Evolutionary conservation across 2,888 invertebrate species (phyloP), one percentile per base, ranked within the genome.

Genomic region (Tethea ocularis): DNA sequence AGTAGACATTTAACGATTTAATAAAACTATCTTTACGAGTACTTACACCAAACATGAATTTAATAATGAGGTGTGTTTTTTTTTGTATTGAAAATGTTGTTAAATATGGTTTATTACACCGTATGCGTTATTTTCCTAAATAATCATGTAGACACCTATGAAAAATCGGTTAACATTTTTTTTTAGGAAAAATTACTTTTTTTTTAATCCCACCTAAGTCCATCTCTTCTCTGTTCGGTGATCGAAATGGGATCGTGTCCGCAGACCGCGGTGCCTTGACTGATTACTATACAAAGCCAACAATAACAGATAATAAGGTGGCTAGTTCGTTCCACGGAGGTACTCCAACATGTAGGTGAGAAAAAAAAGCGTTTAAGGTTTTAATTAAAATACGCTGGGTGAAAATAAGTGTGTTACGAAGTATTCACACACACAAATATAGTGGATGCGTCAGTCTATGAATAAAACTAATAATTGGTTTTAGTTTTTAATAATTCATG

Each of bases 291-390:
- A 68, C 60, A 66, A 58, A 63, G 52, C 67, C 70, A 68, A 75
- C 77, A 75, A 77, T 76, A 69, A 71, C 62, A 59, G 64, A 74
- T 75, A 76, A 75, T 72, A 69, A 68, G 67, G 62, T 51, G 64
- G 67, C 67, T 63, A 69, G 66, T 70, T 67, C 62, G 67, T 66
- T 68, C 61, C 65, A 64, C 55, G 23, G 61, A 63, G 17, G 61
- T 60, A 20, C 46, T 46, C 46, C 8, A 20, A 46, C 20, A 46
- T 46, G 46, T 46, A 59, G 54, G 57, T 63, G 61, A 64, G 67
- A 73, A 73, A 68, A 24, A n/a, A 73, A 74, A 71, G 67, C 62
- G 56, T 57, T 57, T 66, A 46, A n/a, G 20, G 46, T 17, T 46
- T 46, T 20, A 20, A 46, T 46, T 46, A 46, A 46, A 46, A 46